Evolutionary conservation across 2,888 invertebrate genomes (phyloP), one percentile per base, ranked within the genome.

Genomic region (Monoplex corrugatus): DNA sequence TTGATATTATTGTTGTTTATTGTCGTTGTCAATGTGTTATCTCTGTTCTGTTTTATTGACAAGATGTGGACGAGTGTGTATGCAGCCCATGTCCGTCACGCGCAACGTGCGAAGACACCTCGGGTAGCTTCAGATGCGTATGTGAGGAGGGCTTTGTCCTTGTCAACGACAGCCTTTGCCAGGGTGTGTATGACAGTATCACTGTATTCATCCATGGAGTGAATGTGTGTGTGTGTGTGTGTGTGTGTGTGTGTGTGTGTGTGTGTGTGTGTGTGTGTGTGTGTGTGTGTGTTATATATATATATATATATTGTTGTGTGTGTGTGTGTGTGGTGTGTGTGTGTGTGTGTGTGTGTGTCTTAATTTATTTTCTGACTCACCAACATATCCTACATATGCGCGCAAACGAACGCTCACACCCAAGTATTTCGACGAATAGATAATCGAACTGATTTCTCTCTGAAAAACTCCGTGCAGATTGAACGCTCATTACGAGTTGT

Each of bases 61-160:
- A 2, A 89, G 89, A 89, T 57, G 63, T 87, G n/a, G 78, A 90
- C 50, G 90, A 90, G 85, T 90, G 90, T 45, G n/a, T 38, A 40
- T 50, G 45, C 23, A 28, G 23, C 0, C 88, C 89, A 1, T 90
- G 90, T 43, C 87, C 89, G 3, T 32, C 72, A n/a, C 72, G 80
- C 40, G 88, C 89, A n/a, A 84, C 84, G 5, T 90, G 90, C 45
- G 35, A 80, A 28, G 89, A 89, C 83, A 45, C 38, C 23, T 40
- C 87, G 6, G 90, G 89, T 23, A 89, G 88, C 43, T 90, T 85
- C 75, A 19, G 43, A 6, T 90, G 90, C 84, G 16, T 6, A n/a
- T 90, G 90, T 87, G 44, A 87, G 6, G 23, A 75, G 0, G 90
- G 90, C 23, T 89, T 86, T 45, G 23, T 44, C 63, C 57, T 43